Conservation (phyloP, 2,888 invertebrate species). For the Mesochorus sp. region DNA sequence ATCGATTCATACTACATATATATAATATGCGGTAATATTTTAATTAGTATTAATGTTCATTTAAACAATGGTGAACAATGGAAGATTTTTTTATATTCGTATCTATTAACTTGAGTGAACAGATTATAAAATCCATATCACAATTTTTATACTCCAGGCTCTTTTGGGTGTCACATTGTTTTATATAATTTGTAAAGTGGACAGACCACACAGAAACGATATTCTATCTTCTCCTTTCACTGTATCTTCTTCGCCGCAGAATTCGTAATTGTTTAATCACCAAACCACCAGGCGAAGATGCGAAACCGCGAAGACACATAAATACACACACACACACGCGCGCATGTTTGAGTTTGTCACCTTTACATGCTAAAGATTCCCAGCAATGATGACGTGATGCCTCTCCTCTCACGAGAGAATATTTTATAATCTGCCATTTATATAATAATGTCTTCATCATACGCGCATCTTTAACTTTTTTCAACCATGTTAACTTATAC, state of each 20-base stretch:
- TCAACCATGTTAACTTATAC: neutral
- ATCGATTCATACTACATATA: too few relatives aligned
- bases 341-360: slow-evolving; percentile 14
- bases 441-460: slow-evolving; percentile 46
- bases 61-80: too few relatives aligned
- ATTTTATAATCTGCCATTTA: neutral
- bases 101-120: too few relatives aligned
- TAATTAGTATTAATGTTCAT: too few relatives aligned
- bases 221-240: neutral
- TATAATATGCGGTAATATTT: too few relatives aligned
- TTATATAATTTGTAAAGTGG: neutral
- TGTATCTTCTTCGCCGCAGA: slow-evolving; percentile 21
- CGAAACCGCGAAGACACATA: neutral
- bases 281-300: slow-evolving; percentile 34
- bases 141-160: too few relatives aligned
- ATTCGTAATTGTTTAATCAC: slow-evolving; percentile 58
- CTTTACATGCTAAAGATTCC: slow-evolving; percentile 45
- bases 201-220: neutral
- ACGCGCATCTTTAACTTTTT: slow-evolving; percentile 18
- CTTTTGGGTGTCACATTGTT: too few relatives aligned
- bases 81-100: too few relatives aligned
- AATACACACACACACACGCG: too few relatives aligned
- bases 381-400: slow-evolving; percentile 58
- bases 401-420: slow-evolving; percentile 17
- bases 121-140: too few relatives aligned